Percentiles rank a stretch among this genome's conserved stretches.
phyloP scores from a whole-genome alignment of 2,113 vertebrate genomes.

The Zootoca vivipara region DNA sequence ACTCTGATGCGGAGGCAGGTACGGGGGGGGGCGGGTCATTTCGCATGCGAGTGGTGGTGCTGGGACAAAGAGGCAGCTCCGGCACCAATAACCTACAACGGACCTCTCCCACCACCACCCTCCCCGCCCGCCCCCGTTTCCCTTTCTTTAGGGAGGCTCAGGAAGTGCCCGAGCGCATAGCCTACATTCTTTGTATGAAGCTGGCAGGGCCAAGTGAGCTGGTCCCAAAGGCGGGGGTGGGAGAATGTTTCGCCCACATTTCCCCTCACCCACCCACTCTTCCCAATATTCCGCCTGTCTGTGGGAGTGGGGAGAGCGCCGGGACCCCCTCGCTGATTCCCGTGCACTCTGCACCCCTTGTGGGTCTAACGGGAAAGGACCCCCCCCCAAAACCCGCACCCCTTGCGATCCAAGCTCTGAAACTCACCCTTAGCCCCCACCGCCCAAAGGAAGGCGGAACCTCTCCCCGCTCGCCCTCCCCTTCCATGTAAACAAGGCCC shows the following conservation, averaged over 20 bases:
- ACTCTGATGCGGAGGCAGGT: not conserved
- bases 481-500: conserved; percentile 65
- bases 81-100: not conserved
- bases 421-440: no score
- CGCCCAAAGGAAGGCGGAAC: not conserved
- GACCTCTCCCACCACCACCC: not conserved
- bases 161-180: not conserved
- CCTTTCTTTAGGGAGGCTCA: not conserved
- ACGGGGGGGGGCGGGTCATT: no score
- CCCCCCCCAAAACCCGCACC: not conserved
- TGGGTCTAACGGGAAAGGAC: not conserved
- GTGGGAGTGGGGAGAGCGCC: conserved; percentile 1
- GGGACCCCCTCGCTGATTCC: no score
- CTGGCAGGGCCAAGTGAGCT: not conserved
- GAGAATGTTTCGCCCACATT: not conserved
- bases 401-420: no score
- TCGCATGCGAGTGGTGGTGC: not conserved
- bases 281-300: not conserved
- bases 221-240: not conserved
- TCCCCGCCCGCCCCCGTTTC: not conserved
- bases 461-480: not conserved
- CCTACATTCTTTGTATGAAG: not conserved
- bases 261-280: no score
- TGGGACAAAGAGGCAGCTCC: not conserved
- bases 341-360: no score